Percentiles rank a stretch among this genome's conserved stretches.
These are phyloP conservation scores for Alectura lathami DNA, from an alignment of 2,113 vertebrate genomes.

Conservation along the genomic window DNA sequence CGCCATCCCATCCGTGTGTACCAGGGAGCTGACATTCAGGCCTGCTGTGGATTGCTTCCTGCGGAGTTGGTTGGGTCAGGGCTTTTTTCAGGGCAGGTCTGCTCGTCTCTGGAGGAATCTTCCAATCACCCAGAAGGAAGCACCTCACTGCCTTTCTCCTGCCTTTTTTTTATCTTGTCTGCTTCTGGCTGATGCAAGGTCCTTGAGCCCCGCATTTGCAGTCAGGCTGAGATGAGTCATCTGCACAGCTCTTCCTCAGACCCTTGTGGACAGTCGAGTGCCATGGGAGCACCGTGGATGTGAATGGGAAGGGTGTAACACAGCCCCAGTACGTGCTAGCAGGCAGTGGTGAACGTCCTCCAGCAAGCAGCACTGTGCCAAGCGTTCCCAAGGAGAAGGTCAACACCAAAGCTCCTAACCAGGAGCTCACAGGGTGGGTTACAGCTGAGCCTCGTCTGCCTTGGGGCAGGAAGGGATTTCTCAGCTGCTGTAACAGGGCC, in stretches of 20 bases:
- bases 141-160: not conserved
- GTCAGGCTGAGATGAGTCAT: not conserved
- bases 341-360: fast-evolving
- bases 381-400: not conserved
- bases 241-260: not conserved
- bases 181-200: not conserved
- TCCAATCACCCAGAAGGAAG: not conserved
- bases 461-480: not conserved
- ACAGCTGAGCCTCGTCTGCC: not conserved
- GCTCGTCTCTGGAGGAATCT: not conserved
- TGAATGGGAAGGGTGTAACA: not conserved
- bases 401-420: not conserved
- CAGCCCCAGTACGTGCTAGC: not conserved
- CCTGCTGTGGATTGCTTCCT: not conserved
- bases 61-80: not conserved
- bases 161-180: not conserved
- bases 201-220: not conserved
- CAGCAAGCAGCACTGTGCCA: not conserved
- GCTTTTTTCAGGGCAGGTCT: not conserved
- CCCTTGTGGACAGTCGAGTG: fast-evolving
- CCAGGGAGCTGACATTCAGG: not conserved
- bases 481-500: not conserved
- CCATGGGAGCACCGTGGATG: not conserved
- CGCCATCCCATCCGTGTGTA: not conserved
- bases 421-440: not conserved